Evolutionary conservation across 2,113 vertebrate genomes (phyloP).

Genomic region (Malurus cyaneus): DNA sequence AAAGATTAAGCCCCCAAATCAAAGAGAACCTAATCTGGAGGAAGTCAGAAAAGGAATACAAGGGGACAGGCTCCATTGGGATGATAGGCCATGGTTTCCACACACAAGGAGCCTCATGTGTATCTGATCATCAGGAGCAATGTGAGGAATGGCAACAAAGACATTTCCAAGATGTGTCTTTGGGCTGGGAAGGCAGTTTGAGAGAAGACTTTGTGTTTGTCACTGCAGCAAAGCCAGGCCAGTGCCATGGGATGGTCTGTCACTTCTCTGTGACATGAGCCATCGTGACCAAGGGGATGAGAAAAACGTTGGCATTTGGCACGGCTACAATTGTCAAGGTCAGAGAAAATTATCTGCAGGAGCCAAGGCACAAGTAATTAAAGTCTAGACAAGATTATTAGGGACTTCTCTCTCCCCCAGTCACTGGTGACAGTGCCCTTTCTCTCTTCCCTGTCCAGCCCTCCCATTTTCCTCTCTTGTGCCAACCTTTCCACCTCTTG

Average conservation of each 20-base stretch:
- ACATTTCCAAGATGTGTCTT: not conserved
- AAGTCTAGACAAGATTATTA: constrained; percentile 9
- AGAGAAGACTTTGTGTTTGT: not conserved
- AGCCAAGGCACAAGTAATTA: not conserved
- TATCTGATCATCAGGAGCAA: not conserved
- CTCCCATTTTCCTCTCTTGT: not conserved
- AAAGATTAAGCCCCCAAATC: not conserved
- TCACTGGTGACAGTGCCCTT: not conserved
- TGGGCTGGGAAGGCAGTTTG: not conserved
- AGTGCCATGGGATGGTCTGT: not conserved
- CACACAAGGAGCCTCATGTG: rapidly evolving
- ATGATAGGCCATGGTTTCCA: not conserved
- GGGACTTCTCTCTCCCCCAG: not conserved
- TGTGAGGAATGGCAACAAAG: not conserved
- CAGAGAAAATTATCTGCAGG: not conserved
- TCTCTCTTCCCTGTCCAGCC: not conserved
- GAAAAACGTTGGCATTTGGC: not conserved
- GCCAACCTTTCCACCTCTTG: not conserved
- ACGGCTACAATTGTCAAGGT: not conserved
- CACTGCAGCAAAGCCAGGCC: not conserved
- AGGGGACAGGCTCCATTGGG: not conserved
- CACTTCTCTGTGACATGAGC: not conserved
- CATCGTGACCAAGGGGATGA: rapidly evolving
- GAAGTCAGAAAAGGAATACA: not conserved
- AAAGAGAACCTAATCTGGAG: not conserved